These are phyloP conservation scores for Mesorhabditis sp. DNA, from an alignment of 2,888 invertebrate genomes.

Conservation along the genomic window DNA sequence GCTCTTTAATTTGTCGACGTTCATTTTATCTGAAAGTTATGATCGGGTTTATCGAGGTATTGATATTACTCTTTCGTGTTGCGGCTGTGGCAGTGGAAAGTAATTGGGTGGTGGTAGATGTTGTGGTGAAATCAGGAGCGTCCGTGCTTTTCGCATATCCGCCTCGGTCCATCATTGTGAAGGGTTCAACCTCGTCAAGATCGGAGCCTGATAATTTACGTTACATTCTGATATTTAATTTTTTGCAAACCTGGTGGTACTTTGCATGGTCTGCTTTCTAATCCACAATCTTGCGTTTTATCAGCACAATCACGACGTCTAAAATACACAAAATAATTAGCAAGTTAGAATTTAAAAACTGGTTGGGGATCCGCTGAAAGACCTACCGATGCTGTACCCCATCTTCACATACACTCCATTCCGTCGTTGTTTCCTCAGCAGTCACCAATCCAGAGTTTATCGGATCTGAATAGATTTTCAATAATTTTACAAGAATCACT, in stretches of 20 bases:
- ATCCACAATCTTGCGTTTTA: background rate
- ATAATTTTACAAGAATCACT: background rate
- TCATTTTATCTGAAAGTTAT: slow-evolving; percentile 17
- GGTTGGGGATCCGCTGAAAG: background rate
- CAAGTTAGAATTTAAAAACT: background rate
- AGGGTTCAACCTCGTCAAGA: slow-evolving; percentile 2
- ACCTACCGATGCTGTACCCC: slow-evolving; percentile 34
- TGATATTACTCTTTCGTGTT: no score
- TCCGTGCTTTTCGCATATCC: background rate
- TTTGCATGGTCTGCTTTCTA: background rate
- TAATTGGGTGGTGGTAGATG: no score
- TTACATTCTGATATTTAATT: no score
- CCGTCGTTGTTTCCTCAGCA: background rate
- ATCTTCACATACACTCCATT: slow-evolving; percentile 24
- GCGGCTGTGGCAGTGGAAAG: no score
- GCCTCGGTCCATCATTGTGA: slow-evolving; percentile 6
- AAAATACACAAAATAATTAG: slow-evolving; percentile 9
- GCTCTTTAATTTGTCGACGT: slow-evolving; percentile 30
- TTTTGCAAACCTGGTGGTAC: background rate
- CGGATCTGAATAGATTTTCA: slow-evolving; percentile 6
- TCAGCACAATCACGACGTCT: slow-evolving; percentile 5
- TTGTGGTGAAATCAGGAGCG: background rate
- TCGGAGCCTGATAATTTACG: background rate
- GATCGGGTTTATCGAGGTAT: background rate
- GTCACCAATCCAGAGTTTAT: slow-evolving; percentile 18